Percentiles rank a stretch among this genome's conserved stretches.
These are phyloP conservation scores for Hyles lineata DNA, from an alignment of 2,888 invertebrate species.

Conservation along the genomic window DNA sequence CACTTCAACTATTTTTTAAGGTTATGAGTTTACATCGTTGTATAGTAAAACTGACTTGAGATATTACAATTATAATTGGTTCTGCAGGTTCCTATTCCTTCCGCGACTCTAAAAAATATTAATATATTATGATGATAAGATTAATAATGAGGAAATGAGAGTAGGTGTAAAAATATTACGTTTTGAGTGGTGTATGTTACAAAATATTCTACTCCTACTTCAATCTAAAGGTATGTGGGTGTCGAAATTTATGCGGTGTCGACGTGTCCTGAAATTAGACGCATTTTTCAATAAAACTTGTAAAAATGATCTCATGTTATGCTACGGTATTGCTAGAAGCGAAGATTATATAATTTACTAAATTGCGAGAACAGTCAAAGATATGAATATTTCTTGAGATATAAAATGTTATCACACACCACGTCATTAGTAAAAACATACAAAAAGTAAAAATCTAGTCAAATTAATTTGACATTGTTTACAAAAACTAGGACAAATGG, in stretches of 20 bases:
- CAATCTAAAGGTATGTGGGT: slow-evolving; percentile 9
- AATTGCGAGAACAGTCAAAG: neutral
- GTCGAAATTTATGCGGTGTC: neutral
- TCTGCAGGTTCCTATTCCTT: neutral
- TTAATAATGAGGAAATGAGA: neutral
- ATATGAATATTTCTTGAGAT: no score
- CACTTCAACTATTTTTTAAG: slow-evolving; percentile 11
- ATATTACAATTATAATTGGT: neutral
- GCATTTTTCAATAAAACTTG: slow-evolving; percentile 24
- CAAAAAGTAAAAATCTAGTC: no score
- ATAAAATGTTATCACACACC: no score
- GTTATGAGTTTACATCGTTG: slow-evolving; percentile 4
- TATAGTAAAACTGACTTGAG: neutral
- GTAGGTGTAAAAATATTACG: slow-evolving; percentile 10
- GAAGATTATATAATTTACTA: neutral
- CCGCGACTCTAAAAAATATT: neutral
- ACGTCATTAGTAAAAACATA: no score
- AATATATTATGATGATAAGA: neutral
- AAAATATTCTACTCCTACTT: slow-evolving; percentile 16
- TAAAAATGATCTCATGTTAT: slow-evolving; percentile 25
- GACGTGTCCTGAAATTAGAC: slow-evolving; percentile 9
- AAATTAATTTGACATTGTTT: no score
- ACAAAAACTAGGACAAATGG: no score
- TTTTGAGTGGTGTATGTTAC: neutral
- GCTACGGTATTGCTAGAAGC: neutral